Evolutionary conservation across 2,888 invertebrate genomes (phyloP).

Genomic region (Papilio protenor): DNA sequence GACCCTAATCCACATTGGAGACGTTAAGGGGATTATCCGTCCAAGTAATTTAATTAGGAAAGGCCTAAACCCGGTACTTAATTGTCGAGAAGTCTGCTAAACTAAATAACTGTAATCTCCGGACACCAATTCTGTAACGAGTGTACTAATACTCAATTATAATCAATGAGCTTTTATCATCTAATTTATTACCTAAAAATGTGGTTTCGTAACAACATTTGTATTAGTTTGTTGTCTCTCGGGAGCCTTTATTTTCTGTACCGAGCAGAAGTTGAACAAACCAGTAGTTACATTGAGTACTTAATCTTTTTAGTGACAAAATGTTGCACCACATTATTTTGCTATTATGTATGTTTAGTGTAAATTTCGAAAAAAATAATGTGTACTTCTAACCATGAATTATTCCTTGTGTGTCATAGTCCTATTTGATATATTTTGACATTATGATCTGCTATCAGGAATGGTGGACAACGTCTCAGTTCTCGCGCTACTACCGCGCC

Average conservation of each 20-base stretch:
- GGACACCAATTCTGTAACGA: constrained; percentile 32
- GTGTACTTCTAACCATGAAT: no score
- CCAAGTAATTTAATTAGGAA: constrained; percentile 41
- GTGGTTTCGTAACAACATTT: neutral
- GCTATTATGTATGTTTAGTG: no score
- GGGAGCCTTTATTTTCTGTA: neutral
- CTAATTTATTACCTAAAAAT: neutral
- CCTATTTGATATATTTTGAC: neutral
- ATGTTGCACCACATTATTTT: no score
- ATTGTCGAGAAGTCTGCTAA: constrained; percentile 34
- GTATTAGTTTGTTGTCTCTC: neutral
- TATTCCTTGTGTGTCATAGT: no score
- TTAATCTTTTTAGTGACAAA: neutral
- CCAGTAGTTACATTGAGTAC: neutral
- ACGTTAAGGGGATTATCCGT: constrained; percentile 39
- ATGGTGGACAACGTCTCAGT: constrained; percentile 97
- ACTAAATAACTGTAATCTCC: constrained; percentile 40
- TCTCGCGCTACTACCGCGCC: constrained; percentile 92
- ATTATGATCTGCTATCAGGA: constrained; percentile 82
- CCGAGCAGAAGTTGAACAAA: neutral
- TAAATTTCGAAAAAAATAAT: no score
- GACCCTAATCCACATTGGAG: constrained; percentile 29
- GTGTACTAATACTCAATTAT: constrained; percentile 18
- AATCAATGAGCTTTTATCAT: constrained; percentile 19
- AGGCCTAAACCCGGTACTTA: constrained; percentile 39